phyloP scores from a whole-genome alignment of 2,888 invertebrate species.

The Drosophila maculinotata region DNA sequence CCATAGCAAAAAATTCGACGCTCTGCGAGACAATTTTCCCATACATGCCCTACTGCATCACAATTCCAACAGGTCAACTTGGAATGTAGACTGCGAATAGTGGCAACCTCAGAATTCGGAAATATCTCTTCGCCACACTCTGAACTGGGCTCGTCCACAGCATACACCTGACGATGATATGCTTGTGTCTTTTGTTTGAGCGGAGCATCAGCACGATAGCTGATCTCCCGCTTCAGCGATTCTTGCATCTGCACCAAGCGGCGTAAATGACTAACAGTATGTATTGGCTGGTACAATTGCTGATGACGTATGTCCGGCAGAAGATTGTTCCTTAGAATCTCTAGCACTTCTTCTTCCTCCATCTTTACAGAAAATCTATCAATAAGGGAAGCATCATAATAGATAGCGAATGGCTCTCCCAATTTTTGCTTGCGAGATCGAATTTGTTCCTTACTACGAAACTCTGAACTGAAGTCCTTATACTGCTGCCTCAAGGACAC shows the following conservation, averaged over 20 bases:
- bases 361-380: slow-evolving; percentile 1
- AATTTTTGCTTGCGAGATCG: background rate
- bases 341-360: slow-evolving; percentile 11
- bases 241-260: background rate
- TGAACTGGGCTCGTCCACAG: no score
- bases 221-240: no score
- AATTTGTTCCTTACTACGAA: background rate
- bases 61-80: slow-evolving; percentile 2
- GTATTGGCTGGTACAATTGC: background rate
- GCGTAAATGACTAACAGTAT: background rate
- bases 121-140: background rate
- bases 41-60: background rate
- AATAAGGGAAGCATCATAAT: slow-evolving; percentile 5
- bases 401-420: background rate
- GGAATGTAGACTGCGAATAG: background rate
- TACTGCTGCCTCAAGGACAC: slow-evolving; percentile 1
- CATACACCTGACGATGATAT: no score
- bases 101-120: background rate
- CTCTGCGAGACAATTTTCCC: slow-evolving; percentile 5
- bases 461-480: background rate
- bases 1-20: background rate
- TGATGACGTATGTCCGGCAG: background rate
- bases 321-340: slow-evolving; percentile 4
- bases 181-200: no score
- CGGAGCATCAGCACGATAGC: no score